A percentile compares a stretch with the other conserved stretches of the same genome.
Conservation (phyloP, 2,113 vertebrate genomes). For the Chaetodon trifascialis region DNA sequence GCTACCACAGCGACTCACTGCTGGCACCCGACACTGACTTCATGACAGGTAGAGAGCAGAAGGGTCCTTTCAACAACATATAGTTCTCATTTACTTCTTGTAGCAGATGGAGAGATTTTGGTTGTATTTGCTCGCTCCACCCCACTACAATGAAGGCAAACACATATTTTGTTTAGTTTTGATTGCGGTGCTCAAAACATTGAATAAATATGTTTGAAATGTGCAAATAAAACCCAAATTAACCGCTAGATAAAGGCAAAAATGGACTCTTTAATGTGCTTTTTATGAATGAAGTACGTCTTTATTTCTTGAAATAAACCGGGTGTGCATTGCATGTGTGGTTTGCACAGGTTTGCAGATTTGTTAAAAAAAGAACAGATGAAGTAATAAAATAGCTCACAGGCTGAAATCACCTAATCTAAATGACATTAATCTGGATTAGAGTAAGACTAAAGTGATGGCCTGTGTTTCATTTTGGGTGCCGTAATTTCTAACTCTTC, state of each 20-base stretch:
- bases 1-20: constrained; percentile 74
- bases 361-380: not conserved
- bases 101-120: not conserved
- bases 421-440: too few relatives aligned
- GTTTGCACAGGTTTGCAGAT: not conserved
- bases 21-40: constrained; percentile 82
- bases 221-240: not conserved
- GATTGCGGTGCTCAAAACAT: not conserved
- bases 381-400: not conserved
- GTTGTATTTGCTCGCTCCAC: not conserved
- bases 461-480: too few relatives aligned
- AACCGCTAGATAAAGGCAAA: not conserved
- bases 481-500: not conserved
- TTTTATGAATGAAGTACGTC: not conserved
- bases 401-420: too few relatives aligned
- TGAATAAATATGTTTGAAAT: not conserved
- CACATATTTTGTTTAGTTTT: not conserved
- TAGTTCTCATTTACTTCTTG: not conserved
- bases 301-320: not conserved
- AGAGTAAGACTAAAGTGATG: too few relatives aligned
- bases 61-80: not conserved
- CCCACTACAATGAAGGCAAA: too few relatives aligned
- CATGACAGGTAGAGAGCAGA: constrained; percentile 76
- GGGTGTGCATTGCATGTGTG: not conserved
- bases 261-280: not conserved